Base-by-base conservation (phyloP, 1,140 invertebrate genomes). In the Rhynchophorus ferrugineus region DNA sequence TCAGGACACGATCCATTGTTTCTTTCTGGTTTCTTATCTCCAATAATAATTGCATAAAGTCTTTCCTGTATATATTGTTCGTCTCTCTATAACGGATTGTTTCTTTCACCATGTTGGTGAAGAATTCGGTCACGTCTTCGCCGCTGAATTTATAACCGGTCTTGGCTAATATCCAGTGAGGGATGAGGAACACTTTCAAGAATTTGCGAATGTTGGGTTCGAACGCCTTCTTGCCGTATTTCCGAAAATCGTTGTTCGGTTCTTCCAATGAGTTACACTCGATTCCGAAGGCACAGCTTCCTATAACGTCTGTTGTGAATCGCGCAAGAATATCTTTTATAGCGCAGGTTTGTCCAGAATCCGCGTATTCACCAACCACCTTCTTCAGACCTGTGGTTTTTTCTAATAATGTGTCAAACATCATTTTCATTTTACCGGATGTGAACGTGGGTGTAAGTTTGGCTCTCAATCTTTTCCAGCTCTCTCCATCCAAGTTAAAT, bases 251-350 rank as follows among this genome's bases (percentile, higher is more conserved):
- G 0, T 75, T 71, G 20, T 78, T 62, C 0, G 73, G 64, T 60
- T 77, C 69, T 39, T 69, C 64, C 13, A 80, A 70, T 6, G 77
- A 72, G 43, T 78, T 75, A 49, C 76, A 75, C 9, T 80, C 71
- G 3, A 82, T 70, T 0, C 81, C 81, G 59, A 82, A 81, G 6
- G 77, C 79, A 21, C 79, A 75, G 18, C 69, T 76, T 0, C 76
- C 79, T 14, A 83, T 79, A 0, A 80, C 73, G 63, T 83, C 81
- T 34, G 80, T 81, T 0, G 78, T 75, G 56, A 75, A 83, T 41
- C 75, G 72, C 1, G 74, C 74, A 35, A 78, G 73, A 1, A 80
- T 57, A n/a, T 83, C 75, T 6, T 76, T 75, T 20, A 79, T 69
- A 61, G 76, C 75, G 3, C 75, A 64, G 8, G 58, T 68, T 42